Evolutionary conservation across 2,888 invertebrate species (phyloP), one percentile per base, ranked within the genome.

Genomic region (Drosophila pullipes): DNA sequence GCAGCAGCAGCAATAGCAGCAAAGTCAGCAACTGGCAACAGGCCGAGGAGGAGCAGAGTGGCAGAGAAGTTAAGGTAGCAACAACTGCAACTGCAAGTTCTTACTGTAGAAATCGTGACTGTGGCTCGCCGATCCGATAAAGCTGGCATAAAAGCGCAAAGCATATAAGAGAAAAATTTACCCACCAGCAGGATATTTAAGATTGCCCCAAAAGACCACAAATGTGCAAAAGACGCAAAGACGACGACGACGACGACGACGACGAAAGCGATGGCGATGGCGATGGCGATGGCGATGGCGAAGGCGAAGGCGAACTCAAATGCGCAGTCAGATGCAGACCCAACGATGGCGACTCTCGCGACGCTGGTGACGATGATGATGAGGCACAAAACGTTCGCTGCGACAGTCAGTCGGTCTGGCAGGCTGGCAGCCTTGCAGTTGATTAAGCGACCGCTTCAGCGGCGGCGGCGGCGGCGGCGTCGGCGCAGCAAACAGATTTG

Each of bases 141-240:
- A 91, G 84, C 44, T 85, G 81, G 86, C 85, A 76, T 73, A 71
- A 71, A 64, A 74, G 69, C 68, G 73, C 76, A 82, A 84, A 87
- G 78, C 78, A 74, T 69, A 89, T 78, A 74, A 75, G 82, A 75
- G 76, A 89, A 88, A 88, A 86, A 85, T 89, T 83, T 92, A 91
- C 91, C 92, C 92, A 92, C 92, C 92, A 92, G 92, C 92, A 92
- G 92, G 92, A 92, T 92, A 91, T 92, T 92, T 91, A 86, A 92
- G 92, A 90, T 91, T 78, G 90, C 85, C 88, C 91, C 85, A 91
- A 85, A 91, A 84, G 84, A 86, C 80, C 83, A 76, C 82, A 83
- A 84, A 83, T 81, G 89, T 76, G 85, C 69, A 76, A 16, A 58
- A 16, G 77, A 77, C 54, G 64, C 41, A 50, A 41, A 63, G 31